These are phyloP conservation scores for Chorisops tibialis DNA, from an alignment of 2,888 invertebrate genomes.

Conservation along the genomic window DNA sequence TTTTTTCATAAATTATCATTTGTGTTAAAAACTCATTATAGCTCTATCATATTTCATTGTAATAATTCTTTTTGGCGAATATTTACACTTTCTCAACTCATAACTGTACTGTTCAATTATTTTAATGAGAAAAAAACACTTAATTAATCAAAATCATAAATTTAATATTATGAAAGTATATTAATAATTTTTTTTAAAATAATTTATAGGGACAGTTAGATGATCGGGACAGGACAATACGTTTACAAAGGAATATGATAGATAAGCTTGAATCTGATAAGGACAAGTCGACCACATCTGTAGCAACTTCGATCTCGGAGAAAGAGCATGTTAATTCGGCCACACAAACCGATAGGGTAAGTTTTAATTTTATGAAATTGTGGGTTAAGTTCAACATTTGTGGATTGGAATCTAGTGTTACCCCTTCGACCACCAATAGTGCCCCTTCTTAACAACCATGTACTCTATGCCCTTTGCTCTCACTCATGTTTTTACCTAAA, in stretches of 20 bases:
- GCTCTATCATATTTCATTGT: too few species aligned
- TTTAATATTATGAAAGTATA: not conserved
- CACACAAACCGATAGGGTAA: constrained; percentile 83
- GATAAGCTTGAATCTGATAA: constrained; percentile 55
- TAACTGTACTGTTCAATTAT: constrained; percentile 7
- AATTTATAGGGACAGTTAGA: constrained; percentile 70
- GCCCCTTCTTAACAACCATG: too few species aligned
- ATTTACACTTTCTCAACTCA: not conserved
- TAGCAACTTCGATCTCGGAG: constrained; percentile 40
- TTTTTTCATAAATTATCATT: too few species aligned
- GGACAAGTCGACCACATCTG: constrained; percentile 51
- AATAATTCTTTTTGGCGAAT: too few species aligned
- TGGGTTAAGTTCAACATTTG: too few species aligned
- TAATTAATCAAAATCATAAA: constrained; percentile 33
- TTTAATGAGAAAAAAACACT: not conserved
- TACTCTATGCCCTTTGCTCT: too few species aligned
- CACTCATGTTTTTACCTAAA: too few species aligned
- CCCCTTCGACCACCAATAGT: too few species aligned
- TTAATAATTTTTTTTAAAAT: too few species aligned
- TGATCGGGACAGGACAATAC: constrained; percentile 79
- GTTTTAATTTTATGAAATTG: constrained; percentile 35
- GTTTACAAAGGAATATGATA: constrained; percentile 75
- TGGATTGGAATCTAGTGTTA: too few species aligned
- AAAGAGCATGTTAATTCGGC: constrained; percentile 72
- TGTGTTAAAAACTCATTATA: too few species aligned